Conservation (phyloP, 2,888 invertebrate species). For the Patella pellucida region DNA sequence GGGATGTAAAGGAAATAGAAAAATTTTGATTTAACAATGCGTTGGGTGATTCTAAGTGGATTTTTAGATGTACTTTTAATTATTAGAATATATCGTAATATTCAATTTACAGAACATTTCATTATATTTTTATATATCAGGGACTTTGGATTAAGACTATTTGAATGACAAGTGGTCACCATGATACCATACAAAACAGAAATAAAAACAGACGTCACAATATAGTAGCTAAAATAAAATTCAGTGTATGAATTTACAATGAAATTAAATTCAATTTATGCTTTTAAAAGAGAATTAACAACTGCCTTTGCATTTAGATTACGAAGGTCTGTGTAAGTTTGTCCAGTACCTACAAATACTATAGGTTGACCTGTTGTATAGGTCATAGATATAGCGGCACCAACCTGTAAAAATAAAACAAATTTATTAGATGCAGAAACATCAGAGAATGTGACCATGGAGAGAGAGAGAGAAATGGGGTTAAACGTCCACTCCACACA, state of each 20-base stretch:
- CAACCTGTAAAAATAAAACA: constrained; percentile 74
- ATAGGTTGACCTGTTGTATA: constrained; percentile 99
- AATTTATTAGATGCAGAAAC: not conserved
- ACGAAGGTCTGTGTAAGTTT: constrained; percentile 98
- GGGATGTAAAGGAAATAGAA: too few species aligned
- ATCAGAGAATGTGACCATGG: not conserved
- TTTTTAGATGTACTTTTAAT: too few species aligned
- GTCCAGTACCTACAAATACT: constrained; percentile 98
- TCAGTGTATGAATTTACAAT: not conserved
- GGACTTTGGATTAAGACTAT: too few species aligned
- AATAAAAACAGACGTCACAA: not conserved
- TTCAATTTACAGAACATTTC: too few species aligned
- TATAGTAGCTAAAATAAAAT: not conserved
- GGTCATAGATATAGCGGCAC: constrained; percentile 99
- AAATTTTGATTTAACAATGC: too few species aligned
- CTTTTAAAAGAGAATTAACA: constrained; percentile 93
- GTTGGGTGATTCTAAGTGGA: too few species aligned
- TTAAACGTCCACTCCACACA: too few species aligned
- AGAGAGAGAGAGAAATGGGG: too few species aligned
- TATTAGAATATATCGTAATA: too few species aligned
- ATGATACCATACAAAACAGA: too few species aligned
- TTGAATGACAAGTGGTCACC: too few species aligned
- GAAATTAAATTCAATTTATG: not conserved
- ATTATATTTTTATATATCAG: too few species aligned
- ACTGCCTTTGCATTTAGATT: constrained; percentile 96